A percentile compares a stretch with the other conserved stretches of the same genome.
phyloP scores from a whole-genome alignment of 2,113 vertebrate species.

The Meleagris gallopavo region DNA sequence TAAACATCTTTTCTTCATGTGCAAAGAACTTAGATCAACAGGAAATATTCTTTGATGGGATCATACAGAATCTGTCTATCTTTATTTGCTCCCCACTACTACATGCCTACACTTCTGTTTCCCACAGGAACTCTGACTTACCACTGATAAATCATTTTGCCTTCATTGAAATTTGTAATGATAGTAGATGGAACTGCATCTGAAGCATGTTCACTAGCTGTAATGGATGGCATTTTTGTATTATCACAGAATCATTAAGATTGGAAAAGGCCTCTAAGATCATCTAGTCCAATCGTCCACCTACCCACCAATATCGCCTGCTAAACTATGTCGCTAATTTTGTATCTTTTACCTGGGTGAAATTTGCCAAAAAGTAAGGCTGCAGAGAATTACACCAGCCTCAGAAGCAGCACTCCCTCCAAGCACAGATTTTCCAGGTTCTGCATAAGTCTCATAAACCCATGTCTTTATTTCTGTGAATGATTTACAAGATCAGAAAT shows the following conservation, averaged over 20 bases:
- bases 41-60: background rate
- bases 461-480: background rate
- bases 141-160: background rate
- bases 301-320: no score
- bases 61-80: background rate
- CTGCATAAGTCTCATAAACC: background rate
- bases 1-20: background rate
- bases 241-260: no score
- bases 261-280: no score
- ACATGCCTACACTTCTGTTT: background rate
- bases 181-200: background rate
- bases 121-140: background rate
- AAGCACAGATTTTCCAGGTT: background rate
- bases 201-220: background rate
- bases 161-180: background rate
- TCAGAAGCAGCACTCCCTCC: background rate
- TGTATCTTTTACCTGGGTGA: background rate
- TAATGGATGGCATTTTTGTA: no score
- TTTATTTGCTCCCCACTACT: conserved; percentile 6
- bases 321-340: background rate
- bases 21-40: background rate
- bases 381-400: background rate
- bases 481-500: background rate
- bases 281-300: no score
- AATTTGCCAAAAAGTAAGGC: background rate